Evolutionary conservation across 2,888 invertebrate species (phyloP).

Genomic region (Eupithecia inturbata): DNA sequence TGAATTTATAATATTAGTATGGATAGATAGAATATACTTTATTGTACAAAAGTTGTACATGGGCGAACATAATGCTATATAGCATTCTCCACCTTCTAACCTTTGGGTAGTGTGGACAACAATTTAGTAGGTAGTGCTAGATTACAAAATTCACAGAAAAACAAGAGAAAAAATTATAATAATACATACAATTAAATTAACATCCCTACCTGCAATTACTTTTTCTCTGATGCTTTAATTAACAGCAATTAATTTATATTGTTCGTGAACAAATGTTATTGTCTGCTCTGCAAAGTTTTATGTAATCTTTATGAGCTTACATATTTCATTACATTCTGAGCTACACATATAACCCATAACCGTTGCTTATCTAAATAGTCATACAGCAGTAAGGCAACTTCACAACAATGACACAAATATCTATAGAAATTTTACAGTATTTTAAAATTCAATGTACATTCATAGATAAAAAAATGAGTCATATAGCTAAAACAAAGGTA

Average conservation of each 20-base stretch:
- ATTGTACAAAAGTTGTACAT: no score
- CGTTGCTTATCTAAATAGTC: background rate
- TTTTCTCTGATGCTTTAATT: background rate
- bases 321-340: background rate
- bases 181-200: no score
- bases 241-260: background rate
- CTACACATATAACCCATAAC: background rate
- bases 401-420: background rate
- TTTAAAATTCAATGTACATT: background rate
- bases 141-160: no score
- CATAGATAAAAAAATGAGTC: background rate
- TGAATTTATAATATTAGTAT: no score
- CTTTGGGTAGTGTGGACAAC: no score
- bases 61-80: no score
- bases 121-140: no score
- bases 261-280: background rate
- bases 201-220: no score
- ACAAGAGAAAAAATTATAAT: no score
- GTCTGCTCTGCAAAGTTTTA: background rate
- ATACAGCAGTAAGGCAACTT: background rate
- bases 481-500: background rate
- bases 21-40: no score
- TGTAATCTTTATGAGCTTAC: background rate
- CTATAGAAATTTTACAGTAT: background rate
- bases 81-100: no score